Percentiles rank a stretch among this genome's conserved stretches.
These are phyloP conservation scores for Rhinatrema bivittatum DNA, from an alignment of 2,797 vertebrate species.

Conservation along the genomic window DNA sequence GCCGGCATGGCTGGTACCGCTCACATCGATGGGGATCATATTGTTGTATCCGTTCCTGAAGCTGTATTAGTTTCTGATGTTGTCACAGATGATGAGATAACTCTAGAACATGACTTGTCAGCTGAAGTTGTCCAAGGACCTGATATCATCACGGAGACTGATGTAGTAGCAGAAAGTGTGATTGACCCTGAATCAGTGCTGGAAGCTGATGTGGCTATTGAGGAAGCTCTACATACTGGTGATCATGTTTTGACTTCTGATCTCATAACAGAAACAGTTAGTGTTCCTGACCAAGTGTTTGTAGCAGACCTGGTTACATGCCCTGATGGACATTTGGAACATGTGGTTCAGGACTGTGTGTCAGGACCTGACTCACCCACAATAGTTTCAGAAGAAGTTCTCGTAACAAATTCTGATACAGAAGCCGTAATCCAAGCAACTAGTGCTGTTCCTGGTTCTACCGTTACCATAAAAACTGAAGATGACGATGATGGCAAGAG, in stretches of 20 bases:
- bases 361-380: constrained; percentile 55
- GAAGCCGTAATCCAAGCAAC: constrained; percentile 83
- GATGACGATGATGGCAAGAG: constrained; percentile 89
- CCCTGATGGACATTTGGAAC: constrained; percentile 73
- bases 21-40: constrained; percentile 95
- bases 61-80: constrained; percentile 93
- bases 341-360: constrained; percentile 68
- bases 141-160: constrained; percentile 81
- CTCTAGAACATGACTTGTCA: constrained; percentile 82
- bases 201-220: constrained; percentile 86
- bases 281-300: constrained; percentile 88
- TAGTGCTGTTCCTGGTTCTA: constrained; percentile 68
- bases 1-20: constrained; percentile 93
- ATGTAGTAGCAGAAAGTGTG: constrained; percentile 80
- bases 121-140: constrained; percentile 90
- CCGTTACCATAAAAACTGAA: constrained; percentile 82
- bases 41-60: constrained; percentile 94
- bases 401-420: constrained; percentile 78
- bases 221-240: constrained; percentile 76
- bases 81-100: constrained; percentile 89
- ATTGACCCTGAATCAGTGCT: constrained; percentile 89
- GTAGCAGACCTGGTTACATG: constrained; percentile 89
- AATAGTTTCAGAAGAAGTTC: constrained; percentile 86
- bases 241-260: constrained; percentile 80
- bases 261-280: constrained; percentile 66